phyloP scores from a whole-genome alignment of 92 coral and sea anemone species.

The Epizoanthus rinbou region DNA sequence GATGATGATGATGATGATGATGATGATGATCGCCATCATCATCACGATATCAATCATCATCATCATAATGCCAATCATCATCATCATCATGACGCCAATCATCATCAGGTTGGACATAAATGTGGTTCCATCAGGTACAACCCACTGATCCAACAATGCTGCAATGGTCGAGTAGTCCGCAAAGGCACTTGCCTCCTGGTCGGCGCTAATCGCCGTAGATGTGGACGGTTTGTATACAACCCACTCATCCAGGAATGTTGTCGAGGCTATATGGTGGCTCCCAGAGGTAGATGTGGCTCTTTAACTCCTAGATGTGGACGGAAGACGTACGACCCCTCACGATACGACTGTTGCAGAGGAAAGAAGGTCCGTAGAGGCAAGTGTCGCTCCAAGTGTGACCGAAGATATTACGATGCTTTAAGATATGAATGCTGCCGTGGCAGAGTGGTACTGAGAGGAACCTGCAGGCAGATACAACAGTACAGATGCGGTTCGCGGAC shows the following conservation, averaged over 20 bases:
- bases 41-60: background rate
- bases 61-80: background rate
- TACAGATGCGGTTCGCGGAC: background rate
- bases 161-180: background rate
- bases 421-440: slow-evolving; percentile 27
- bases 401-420: background rate
- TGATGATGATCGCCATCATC: background rate
- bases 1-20: slow-evolving; percentile 29
- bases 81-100: background rate
- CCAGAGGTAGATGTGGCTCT: background rate
- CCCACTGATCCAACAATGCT: slow-evolving; percentile 2
- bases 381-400: slow-evolving; percentile 5
- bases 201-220: background rate
- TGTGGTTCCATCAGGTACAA: too few species aligned
- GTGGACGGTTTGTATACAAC: background rate
- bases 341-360: slow-evolving; percentile 31
- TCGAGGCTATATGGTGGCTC: background rate
- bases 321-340: slow-evolving; percentile 12
- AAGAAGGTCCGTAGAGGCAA: background rate
- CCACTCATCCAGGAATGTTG: slow-evolving; percentile 14
- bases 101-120: too few species aligned
- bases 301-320: slow-evolving; percentile 4
- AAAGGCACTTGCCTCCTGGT: background rate
- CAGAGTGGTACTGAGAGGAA: background rate
- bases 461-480: too few species aligned